These are phyloP conservation scores for Cheilosia scutellata DNA, from an alignment of 2,888 invertebrate species.

Conservation along the genomic window DNA sequence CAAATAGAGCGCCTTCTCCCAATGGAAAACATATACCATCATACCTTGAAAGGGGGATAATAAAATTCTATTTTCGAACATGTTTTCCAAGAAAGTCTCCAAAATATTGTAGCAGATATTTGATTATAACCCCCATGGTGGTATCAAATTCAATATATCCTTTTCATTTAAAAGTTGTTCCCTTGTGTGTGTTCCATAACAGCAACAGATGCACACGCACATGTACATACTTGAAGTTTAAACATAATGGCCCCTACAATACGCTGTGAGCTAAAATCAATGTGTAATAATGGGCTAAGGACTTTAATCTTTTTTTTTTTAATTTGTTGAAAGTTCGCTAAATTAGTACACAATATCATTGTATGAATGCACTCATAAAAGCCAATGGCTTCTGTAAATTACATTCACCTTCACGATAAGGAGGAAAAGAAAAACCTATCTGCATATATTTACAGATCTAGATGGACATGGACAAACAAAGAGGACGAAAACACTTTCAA, in stretches of 20 bases:
- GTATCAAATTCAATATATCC: slow-evolving; percentile 55
- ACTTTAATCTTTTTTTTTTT: not conserved
- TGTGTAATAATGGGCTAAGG: no score
- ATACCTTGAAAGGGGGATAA: not conserved
- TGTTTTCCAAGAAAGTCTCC: slow-evolving; percentile 28
- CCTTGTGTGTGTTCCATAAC: slow-evolving; percentile 9
- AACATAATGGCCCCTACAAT: no score
- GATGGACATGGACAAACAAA: slow-evolving; percentile 27
- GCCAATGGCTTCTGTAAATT: slow-evolving; percentile 27
- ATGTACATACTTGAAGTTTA: no score
- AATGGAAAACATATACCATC: no score
- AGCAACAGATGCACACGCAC: not conserved
- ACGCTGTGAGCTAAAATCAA: no score
- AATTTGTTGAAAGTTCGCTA: not conserved
- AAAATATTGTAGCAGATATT: slow-evolving; percentile 34
- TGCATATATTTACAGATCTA: slow-evolving; percentile 44
- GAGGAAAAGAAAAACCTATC: slow-evolving; percentile 20
- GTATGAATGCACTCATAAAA: slow-evolving; percentile 25
- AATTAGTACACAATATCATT: not conserved
- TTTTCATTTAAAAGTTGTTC: slow-evolving; percentile 47
- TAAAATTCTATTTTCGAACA: slow-evolving; percentile 44
- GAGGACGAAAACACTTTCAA: slow-evolving; percentile 42
- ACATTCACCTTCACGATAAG: not conserved
- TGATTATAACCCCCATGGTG: slow-evolving; percentile 35
- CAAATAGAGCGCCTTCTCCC: not conserved